phyloP scores from a whole-genome alignment of 2,797 vertebrate species.

The Catharus ustulatus region DNA sequence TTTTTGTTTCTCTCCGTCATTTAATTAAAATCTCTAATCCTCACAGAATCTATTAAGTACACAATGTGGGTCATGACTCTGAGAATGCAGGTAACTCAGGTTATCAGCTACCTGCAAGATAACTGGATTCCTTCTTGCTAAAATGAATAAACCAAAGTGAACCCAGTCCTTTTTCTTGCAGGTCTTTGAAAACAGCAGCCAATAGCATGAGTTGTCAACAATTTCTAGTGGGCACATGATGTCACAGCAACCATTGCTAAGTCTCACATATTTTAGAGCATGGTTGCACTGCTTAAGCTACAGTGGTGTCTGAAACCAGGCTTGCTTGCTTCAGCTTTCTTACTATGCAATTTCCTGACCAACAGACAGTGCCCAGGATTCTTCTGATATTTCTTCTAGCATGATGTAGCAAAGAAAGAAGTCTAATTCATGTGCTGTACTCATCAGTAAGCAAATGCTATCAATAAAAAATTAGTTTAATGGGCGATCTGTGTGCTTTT shows the following conservation, averaged over 20 bases:
- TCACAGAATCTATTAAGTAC: not conserved
- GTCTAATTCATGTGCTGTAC: not conserved
- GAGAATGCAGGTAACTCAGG: not conserved
- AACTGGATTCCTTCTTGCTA: not conserved
- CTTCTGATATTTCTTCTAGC: not conserved
- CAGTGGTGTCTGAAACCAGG: not conserved
- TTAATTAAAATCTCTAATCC: not conserved
- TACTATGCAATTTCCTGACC: not conserved
- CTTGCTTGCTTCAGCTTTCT: not conserved
- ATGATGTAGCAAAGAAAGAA: not conserved
- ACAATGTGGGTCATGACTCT: not conserved
- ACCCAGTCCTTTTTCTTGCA: not conserved
- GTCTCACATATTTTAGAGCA: not conserved
- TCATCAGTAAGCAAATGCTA: not conserved
- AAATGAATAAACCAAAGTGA: not conserved
- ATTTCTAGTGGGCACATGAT: not conserved
- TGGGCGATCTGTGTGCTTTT: not conserved
- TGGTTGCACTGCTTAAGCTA: not conserved
- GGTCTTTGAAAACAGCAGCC: not conserved
- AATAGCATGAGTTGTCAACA: not conserved
- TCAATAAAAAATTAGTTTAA: constrained; percentile 15
- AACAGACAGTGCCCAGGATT: not conserved
- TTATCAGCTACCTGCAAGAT: not conserved
- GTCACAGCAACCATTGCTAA: not conserved
- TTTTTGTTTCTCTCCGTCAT: not conserved